Evolutionary conservation across 2,113 vertebrate species (phyloP).

Genomic region (Taxidea taxus): DNA sequence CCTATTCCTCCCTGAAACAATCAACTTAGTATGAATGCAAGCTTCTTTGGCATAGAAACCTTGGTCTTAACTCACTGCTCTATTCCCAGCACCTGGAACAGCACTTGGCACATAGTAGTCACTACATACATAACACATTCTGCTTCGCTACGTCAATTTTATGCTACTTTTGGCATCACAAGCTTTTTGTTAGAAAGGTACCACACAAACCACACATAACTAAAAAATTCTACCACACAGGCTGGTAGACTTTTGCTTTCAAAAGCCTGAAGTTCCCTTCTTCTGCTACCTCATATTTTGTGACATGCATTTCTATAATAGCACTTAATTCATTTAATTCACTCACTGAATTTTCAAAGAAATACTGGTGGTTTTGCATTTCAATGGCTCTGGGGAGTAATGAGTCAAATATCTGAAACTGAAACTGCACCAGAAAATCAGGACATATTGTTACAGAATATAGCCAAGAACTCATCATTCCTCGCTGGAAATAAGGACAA

Average conservation of each 20-base stretch:
- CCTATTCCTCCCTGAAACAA: background rate
- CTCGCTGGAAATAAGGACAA: slow-evolving; percentile 18
- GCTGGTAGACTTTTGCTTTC: background rate
- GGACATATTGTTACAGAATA: background rate
- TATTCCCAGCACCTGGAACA: background rate
- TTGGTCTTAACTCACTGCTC: background rate
- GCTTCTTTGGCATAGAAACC: background rate
- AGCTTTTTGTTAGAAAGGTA: background rate
- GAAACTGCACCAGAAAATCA: background rate
- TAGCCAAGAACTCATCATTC: background rate
- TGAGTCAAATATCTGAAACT: background rate
- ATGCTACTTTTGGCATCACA: background rate
- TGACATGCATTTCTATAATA: background rate
- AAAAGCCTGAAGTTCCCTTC: background rate
- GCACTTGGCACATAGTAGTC: background rate
- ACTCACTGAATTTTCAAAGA: background rate
- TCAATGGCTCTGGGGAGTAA: background rate
- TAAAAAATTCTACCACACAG: background rate
- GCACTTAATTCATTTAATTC: background rate
- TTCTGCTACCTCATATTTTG: background rate
- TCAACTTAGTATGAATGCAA: background rate
- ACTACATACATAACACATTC: background rate
- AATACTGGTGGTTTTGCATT: background rate
- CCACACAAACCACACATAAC: background rate
- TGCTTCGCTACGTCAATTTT: background rate